Percentiles rank a stretch among this genome's conserved stretches.
Conservation (phyloP, 2,888 invertebrate species). For the Drosophila nigritarsus region DNA sequence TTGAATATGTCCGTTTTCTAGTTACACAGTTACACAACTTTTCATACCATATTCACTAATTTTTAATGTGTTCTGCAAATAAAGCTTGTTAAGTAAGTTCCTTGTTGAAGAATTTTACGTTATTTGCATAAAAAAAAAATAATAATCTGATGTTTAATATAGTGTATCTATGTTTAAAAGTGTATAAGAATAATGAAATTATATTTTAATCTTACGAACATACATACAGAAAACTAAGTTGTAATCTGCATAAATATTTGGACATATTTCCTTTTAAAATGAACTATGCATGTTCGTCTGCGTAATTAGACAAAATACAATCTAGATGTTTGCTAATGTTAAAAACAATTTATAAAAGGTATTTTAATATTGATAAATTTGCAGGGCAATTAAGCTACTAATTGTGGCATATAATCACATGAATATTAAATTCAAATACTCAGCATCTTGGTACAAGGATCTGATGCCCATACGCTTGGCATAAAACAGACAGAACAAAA, state of each 20-base stretch:
- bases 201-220: background rate
- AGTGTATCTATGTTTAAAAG: background rate
- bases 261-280: too few relatives aligned
- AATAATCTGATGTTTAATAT: too few relatives aligned
- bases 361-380: conserved; percentile 10
- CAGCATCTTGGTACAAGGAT: background rate
- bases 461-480: conserved; percentile 5
- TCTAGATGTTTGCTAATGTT: background rate
- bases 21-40: background rate
- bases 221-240: background rate
- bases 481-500: background rate
- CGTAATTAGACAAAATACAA: background rate
- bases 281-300: background rate
- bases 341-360: background rate
- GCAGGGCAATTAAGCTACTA: conserved; percentile 17
- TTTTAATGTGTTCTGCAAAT: background rate
- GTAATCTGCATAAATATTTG: background rate
- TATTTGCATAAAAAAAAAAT: background rate
- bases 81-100: background rate
- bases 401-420: conserved; percentile 25
- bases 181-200: background rate
- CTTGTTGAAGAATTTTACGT: background rate
- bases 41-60: background rate
- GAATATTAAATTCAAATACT: conserved; percentile 20
- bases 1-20: background rate